Evolutionary conservation across 2,888 invertebrate species (phyloP), one percentile per base, ranked within the genome.

Genomic region (Caenorhabditis uteleia): DNA sequence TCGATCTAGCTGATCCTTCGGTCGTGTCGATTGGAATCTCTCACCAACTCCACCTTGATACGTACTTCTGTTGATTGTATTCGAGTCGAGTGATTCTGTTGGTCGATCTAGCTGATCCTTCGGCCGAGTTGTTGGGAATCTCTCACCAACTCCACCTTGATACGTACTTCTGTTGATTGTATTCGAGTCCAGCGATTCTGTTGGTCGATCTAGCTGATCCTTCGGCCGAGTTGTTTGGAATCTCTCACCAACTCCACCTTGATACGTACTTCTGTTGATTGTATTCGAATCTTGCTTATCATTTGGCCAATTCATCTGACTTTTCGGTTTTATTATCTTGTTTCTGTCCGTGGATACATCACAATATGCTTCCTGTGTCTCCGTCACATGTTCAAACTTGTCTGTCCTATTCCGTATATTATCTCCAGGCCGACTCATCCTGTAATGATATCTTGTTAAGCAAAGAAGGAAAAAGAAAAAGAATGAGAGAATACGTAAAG

Each of bases 21-120:
- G 59, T 23, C 59, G 43, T 10, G 40, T 27, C 16, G 59, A 47
- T 27, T 45, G 46, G 31, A 31, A 59, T 38, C 59, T 40, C 6
- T 59, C 59, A 7, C 51, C 59, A 43, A 43, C 43, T 3, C 59
- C 59, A 25, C 59, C 59, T 59, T 59, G 59, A 47, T 59, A 59
- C 8, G 59, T 59, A 3, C 29, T n/a, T 31, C 53, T n/a, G 23
- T 59, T 59, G 53, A 59, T 59, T 26, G 59, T 59, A 18, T 42
- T 51, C 0, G 45, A 45, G 26, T 59, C 59, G 1, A 59, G n/a
- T 14, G 51, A 36, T 23, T 59, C 59, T 36, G 16, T 53, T 29
- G 51, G 40, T 29, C 43, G 42, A 31, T 59, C 59, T 16, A 59
- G 33, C 12, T 23, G 31, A 53, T 59, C 59, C 18, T 53, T 59